A percentile compares a stretch with the other conserved stretches of the same genome.
phyloP scores from a whole-genome alignment of 2,888 invertebrate genomes.

The Drosophila borealis region DNA sequence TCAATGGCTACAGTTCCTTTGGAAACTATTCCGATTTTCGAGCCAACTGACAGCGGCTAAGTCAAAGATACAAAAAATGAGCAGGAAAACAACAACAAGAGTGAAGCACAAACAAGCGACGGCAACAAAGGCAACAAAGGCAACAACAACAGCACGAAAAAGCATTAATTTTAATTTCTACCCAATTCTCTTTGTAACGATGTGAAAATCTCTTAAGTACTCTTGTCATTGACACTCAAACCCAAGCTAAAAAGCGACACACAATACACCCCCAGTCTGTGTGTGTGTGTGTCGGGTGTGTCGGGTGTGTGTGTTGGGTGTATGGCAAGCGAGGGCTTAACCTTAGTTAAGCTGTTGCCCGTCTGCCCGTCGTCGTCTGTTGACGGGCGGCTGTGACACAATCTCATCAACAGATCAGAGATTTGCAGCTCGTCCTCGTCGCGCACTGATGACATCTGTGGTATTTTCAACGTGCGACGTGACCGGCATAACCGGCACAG shows the following conservation, averaged over 20 bases:
- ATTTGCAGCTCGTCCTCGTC: constrained; percentile 75
- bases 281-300: constrained; percentile 19
- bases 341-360: constrained; percentile 78
- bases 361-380: constrained; percentile 42
- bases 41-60: constrained; percentile 15
- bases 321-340: constrained; percentile 68
- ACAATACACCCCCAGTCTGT: constrained; percentile 22
- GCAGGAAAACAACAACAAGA: constrained; percentile 14
- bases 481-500: constrained; percentile 73
- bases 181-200: constrained; percentile 81
- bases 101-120: not conserved
- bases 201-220: constrained; percentile 84
- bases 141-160: constrained; percentile 35
- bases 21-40: constrained; percentile 40
- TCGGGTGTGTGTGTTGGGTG: constrained; percentile 16
- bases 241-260: constrained; percentile 43
- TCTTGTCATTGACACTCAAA: constrained; percentile 81
- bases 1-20: not conserved
- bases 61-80: not conserved
- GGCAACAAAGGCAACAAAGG: constrained; percentile 21
- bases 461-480: constrained; percentile 82
- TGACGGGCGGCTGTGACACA: constrained; percentile 76
- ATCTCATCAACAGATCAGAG: constrained; percentile 82
- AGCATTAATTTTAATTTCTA: constrained; percentile 82
- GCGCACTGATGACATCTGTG: constrained; percentile 81